A percentile compares a stretch with the other conserved stretches of the same genome.
phyloP scores from a whole-genome alignment of 2,113 vertebrate species.

The Gracilinanus agilis region DNA sequence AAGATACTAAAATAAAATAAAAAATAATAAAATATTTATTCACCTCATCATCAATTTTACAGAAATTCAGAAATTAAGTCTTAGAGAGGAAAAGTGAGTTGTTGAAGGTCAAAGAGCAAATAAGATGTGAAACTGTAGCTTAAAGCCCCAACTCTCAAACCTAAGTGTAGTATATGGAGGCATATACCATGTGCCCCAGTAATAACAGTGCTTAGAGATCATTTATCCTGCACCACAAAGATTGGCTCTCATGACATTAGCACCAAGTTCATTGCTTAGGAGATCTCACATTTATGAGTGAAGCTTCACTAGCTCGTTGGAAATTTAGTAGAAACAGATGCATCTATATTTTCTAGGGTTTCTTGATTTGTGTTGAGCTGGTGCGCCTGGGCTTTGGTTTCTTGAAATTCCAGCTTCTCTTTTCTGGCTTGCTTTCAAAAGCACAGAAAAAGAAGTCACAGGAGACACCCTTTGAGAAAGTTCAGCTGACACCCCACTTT shows the following conservation, averaged over 20 bases:
- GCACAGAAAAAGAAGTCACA: background rate
- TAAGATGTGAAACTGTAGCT: too few relatives aligned
- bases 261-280: slow-evolving; percentile 4
- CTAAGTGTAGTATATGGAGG: too few relatives aligned
- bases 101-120: too few relatives aligned
- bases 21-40: background rate
- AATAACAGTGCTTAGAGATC: background rate
- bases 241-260: background rate
- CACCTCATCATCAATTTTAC: background rate
- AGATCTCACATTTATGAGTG: background rate
- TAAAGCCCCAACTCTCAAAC: too few relatives aligned
- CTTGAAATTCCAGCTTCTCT: background rate
- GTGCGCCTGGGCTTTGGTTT: background rate
- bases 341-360: background rate
- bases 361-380: background rate
- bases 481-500: background rate
- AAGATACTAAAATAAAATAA: background rate
- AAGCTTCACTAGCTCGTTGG: background rate
- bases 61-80: too few relatives aligned
- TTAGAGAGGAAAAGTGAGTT: too few relatives aligned
- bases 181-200: too few relatives aligned
- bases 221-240: background rate
- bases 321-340: background rate
- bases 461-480: background rate
- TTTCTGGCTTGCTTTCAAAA: background rate